These are phyloP conservation scores for Eupeodes latifasciatus DNA, from an alignment of 2,888 invertebrate species.

Conservation along the genomic window DNA sequence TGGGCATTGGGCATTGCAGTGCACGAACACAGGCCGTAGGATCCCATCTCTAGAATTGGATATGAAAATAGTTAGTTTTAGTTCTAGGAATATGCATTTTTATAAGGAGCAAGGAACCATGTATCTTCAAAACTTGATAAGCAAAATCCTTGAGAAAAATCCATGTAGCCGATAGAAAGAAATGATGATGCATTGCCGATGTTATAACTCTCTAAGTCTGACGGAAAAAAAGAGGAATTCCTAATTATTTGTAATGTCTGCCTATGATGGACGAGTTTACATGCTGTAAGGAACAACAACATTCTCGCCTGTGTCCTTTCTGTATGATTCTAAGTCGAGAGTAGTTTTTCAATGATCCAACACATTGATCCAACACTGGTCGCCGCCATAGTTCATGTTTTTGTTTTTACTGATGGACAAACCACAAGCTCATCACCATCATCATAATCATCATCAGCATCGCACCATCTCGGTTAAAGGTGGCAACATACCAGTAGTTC, in stretches of 20 bases:
- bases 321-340: constrained; percentile 31
- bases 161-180: background rate
- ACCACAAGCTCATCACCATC: constrained; percentile 35
- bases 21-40: background rate
- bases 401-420: constrained; percentile 46
- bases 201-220: background rate
- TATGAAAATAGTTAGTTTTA: no score
- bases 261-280: background rate
- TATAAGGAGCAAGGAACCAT: constrained; percentile 16
- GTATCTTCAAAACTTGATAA: background rate
- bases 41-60: background rate
- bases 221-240: constrained; percentile 36
- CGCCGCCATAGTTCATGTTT: background rate
- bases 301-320: background rate
- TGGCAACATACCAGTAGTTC: background rate
- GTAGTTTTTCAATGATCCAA: constrained; percentile 37
- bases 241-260: constrained; percentile 69
- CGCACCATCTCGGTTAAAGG: constrained; percentile 10
- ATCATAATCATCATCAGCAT: background rate
- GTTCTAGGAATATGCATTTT: no score
- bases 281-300: background rate
- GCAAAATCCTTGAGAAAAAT: constrained; percentile 53
- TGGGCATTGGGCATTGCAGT: no score
- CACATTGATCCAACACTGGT: background rate
- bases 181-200: constrained; percentile 10